These are phyloP conservation scores for Mastacembelus armatus DNA, from an alignment of 2,797 vertebrate genomes.

Conservation along the genomic window DNA sequence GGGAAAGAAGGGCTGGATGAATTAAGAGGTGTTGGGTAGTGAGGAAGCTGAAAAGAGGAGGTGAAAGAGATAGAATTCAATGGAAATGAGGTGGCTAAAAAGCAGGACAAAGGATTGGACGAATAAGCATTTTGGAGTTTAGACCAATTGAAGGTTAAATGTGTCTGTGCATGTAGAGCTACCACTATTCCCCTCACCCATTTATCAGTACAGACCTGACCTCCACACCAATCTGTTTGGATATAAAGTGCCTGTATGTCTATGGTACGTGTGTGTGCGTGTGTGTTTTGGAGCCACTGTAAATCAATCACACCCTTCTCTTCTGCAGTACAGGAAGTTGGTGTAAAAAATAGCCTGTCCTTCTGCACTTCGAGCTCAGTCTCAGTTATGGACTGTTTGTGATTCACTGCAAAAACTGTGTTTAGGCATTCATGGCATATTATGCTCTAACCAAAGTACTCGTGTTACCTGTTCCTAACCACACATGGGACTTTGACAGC, in stretches of 20 bases:
- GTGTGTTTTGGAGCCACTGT: neutral
- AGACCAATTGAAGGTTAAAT: constrained; percentile 33
- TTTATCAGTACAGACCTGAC: constrained; percentile 42
- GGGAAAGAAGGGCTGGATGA: neutral
- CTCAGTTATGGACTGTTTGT: constrained; percentile 6
- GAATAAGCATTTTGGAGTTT: neutral
- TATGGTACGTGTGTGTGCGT: neutral
- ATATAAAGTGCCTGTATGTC: too few species aligned
- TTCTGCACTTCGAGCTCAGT: constrained; percentile 9
- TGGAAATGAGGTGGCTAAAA: too few species aligned
- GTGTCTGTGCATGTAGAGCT: neutral
- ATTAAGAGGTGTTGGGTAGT: neutral
- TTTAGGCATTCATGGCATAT: too few species aligned
- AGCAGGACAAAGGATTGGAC: neutral
- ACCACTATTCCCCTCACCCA: constrained; percentile 8
- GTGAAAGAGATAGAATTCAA: too few species aligned
- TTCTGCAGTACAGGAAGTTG: neutral
- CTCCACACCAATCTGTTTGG: constrained; percentile 24
- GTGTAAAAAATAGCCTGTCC: constrained; percentile 7
- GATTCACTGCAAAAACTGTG: neutral
- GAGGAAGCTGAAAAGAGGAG: constrained; percentile 6
- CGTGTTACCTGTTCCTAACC: too few species aligned
- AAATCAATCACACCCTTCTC: constrained; percentile 15
- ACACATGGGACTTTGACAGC: too few species aligned
- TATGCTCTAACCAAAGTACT: too few species aligned